Base-by-base conservation (phyloP, 2,888 invertebrate species). In the Machimus rusticus region DNA sequence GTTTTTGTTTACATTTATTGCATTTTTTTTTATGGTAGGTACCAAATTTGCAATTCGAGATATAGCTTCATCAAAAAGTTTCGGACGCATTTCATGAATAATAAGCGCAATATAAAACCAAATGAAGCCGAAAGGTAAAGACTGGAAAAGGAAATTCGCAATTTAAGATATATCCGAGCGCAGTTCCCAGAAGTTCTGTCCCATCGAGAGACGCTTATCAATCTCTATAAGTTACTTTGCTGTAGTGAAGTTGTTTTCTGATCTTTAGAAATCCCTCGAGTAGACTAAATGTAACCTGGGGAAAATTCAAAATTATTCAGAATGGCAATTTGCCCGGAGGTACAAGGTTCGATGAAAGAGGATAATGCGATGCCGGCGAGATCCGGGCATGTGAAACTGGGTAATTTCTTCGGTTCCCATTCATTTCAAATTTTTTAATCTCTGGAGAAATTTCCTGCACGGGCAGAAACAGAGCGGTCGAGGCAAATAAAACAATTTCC, bases 301-400 rank as follows among this genome's bases (percentile, higher is more conserved):
- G 57, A 57, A 82, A 82, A 82, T 82, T 66, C 66, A 82, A 82
- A 82, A 57, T 82, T 82, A 82, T 82, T 55, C 82, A 82, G 57
- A 82, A 82, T 82, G 57, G 3, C 66, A 66, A 66, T 28, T 66
- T 66, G 66, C 66, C 66, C 23, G 19, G 9, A 28, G 66, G 66
- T 28, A 66, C 66, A 66, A 12, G 23, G 66, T 66, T 66, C 66
- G 66, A 66, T 66, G 66, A 66, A 66, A 23, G 66, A 66, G 28
- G 66, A 66, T 66, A 66, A 66, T 66, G 66, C 28, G 66, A 66
- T 66, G 23, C 23, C 66, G 66, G 19, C 23, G 28, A 66, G 66
- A 66, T 66, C 66, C 66, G 23, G 66, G 19, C 9, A 66, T 66
- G 66, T 66, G 66, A 66, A 66, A 66, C 14, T 66, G 28, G 66